A percentile compares a stretch with the other conserved stretches of the same genome.
phyloP scores from a whole-genome alignment of 2,888 invertebrate species.

The Empis livida region DNA sequence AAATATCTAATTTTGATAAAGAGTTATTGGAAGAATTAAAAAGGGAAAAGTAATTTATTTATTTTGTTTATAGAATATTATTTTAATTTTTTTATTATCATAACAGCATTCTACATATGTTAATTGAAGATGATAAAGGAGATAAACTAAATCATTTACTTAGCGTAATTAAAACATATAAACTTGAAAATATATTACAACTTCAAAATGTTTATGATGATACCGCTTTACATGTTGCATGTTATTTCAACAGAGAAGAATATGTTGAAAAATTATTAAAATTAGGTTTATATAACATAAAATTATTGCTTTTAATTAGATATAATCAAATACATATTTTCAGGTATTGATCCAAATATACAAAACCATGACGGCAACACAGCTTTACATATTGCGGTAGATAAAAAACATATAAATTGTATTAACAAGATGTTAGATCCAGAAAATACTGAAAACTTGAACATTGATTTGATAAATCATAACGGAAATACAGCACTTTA shows the following conservation, averaged over 20 bases:
- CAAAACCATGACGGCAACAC: neutral
- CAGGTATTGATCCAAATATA: neutral
- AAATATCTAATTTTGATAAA: neutral
- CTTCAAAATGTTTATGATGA: neutral
- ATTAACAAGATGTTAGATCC: neutral
- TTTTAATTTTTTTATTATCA: neutral
- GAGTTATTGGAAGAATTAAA: neutral
- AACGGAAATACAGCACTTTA: constrained; percentile 42
- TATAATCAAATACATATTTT: neutral
- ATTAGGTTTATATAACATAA: neutral
- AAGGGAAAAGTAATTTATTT: neutral
- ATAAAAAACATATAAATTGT: neutral
- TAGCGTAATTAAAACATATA: no score
- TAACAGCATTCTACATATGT: neutral
- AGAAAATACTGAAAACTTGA: neutral
- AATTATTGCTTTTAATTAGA: neutral
- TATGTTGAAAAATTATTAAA: neutral
- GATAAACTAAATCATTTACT: no score
- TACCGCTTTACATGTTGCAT: neutral
- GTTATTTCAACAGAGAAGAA: neutral
- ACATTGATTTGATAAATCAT: constrained; percentile 20
- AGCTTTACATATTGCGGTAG: neutral
- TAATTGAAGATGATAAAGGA: neutral
- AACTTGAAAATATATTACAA: neutral
- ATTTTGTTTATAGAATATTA: neutral